Evolutionary conservation across 2,888 invertebrate species (phyloP), one percentile per base, ranked within the genome.

Genomic region (Agelastica alni): DNA sequence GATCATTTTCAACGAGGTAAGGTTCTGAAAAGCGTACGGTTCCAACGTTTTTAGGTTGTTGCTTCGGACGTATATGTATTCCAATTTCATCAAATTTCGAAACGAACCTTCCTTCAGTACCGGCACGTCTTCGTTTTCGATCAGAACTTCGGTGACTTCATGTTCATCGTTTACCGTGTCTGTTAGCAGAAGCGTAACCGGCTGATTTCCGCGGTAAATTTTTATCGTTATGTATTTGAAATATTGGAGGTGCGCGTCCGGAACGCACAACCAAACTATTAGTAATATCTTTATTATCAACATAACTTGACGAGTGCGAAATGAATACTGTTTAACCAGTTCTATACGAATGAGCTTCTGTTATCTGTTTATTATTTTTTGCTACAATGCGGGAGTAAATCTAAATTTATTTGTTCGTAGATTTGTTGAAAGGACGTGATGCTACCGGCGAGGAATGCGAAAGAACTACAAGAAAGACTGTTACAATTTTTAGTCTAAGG

Each of bases 81-180:
- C 41, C 6, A 69, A 44, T 4, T 57, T 55, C 2, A 56, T 42
- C 20, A 67, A 53, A 36, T 63, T 58, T 32, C 39, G 52, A 36
- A 67, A 63, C 13, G 62, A 59, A 2, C 64, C 65, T 9, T 56
- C 51, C 49, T 60, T 59, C 16, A 69, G 41, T 4, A 59, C 34
- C 5, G 62, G 60, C 13, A 67, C 42, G 13, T 36, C 16, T 57
- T 66, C 61, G 22, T 65, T 32, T 52, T 69, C 66, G 18, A 62
- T 63, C 9, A 39, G 32, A 12, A 66, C 58, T 43, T 65, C 66
- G n/a, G 64, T 61, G 3, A 56, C 60, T 1, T 57, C 18, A 22
- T 32, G 4, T 49, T 67, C 58, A 22, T 59, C 20, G 17, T 64
- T 60, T 4, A 67, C 45, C 13, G 59, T 60, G 28, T 65, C 62